phyloP scores from a whole-genome alignment of 1,140 invertebrate genomes.

The Ruditapes philippinarum region DNA sequence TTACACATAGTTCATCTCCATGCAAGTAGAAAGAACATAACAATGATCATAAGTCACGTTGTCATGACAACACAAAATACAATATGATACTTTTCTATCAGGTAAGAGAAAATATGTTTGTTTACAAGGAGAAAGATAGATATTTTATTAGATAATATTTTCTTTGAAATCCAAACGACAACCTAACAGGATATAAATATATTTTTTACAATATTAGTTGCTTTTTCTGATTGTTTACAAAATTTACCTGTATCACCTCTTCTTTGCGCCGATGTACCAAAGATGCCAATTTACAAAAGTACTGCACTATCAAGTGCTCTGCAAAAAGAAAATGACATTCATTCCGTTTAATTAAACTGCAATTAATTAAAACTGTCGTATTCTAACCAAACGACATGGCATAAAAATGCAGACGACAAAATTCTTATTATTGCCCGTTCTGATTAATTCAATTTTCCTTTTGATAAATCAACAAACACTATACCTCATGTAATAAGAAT shows the following conservation, averaged over 20 bases:
- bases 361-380: neutral
- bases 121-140: too few species aligned
- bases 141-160: too few species aligned
- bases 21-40: too few species aligned
- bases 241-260: constrained; percentile 11
- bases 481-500: neutral
- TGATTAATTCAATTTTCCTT: neutral
- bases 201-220: too few species aligned
- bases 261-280: constrained; percentile 7
- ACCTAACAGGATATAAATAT: too few species aligned
- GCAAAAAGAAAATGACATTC: neutral
- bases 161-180: too few species aligned
- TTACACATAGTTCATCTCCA: too few species aligned
- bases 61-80: too few species aligned
- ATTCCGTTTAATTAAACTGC: neutral
- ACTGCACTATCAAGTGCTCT: neutral
- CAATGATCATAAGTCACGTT: too few species aligned
- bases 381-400: neutral
- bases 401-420: constrained; percentile 27
- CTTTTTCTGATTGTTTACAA: neutral
- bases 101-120: too few species aligned
- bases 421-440: neutral
- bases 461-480: neutral
- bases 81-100: too few species aligned
- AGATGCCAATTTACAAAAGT: neutral